Percentiles rank a stretch among this genome's conserved stretches.
phyloP scores from a whole-genome alignment of 2,113 vertebrate species.

The Gavia stellata region DNA sequence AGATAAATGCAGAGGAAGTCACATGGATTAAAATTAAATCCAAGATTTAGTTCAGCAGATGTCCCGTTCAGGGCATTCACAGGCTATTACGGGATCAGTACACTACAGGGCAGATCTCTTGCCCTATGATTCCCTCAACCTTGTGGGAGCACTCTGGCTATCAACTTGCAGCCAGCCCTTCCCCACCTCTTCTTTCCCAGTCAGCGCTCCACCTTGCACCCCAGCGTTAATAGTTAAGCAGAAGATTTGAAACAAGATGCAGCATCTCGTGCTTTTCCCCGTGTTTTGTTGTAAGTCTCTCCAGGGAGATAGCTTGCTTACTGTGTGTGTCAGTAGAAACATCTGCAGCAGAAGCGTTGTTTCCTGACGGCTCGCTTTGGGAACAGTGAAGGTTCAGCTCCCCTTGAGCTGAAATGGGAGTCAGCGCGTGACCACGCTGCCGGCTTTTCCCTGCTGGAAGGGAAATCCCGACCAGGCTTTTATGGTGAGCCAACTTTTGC shows the following conservation, averaged over 20 bases:
- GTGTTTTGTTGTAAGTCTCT: neutral
- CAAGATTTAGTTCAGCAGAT: slow-evolving; percentile 30
- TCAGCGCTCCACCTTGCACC: too few relatives aligned
- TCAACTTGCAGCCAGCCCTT: neutral
- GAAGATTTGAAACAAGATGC: neutral
- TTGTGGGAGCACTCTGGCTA: neutral
- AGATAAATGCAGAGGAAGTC: slow-evolving; percentile 17
- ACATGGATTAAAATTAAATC: slow-evolving; percentile 43
- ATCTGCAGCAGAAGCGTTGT: rapidly evolving
- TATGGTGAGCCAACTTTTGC: rapidly evolving
- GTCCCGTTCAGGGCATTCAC: neutral
- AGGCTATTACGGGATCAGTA: neutral
- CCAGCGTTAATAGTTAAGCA: neutral
- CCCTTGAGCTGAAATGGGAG: neutral
- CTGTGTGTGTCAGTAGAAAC: neutral
- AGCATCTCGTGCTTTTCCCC: neutral
- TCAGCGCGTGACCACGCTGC: rapidly evolving
- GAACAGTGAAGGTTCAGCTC: neutral
- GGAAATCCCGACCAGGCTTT: neutral
- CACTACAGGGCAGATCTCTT: neutral
- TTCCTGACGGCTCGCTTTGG: neutral
- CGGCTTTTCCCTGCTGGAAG: neutral
- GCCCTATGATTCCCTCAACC: rapidly evolving
- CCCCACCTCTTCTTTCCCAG: neutral
- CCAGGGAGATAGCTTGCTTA: neutral